Evolutionary conservation across 2,888 invertebrate genomes (phyloP).

Genomic region (Agrochola circellaris): DNA sequence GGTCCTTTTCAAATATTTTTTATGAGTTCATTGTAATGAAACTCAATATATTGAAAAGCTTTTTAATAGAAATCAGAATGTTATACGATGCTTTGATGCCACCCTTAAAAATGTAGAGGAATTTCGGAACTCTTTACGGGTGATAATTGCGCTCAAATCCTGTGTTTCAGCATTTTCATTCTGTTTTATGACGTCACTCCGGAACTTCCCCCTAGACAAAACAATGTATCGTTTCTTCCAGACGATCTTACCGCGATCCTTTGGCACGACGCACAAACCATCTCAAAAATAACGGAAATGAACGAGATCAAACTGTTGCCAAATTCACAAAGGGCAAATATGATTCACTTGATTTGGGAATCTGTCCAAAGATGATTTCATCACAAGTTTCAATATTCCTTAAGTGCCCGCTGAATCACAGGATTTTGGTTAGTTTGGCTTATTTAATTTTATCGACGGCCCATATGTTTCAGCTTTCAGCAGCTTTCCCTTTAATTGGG

Average conservation of each 20-base stretch:
- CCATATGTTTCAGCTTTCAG: too few relatives aligned
- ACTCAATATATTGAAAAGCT: slow-evolving; percentile 59
- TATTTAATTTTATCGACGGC: slow-evolving; percentile 9
- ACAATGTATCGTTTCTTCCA: slow-evolving; percentile 50
- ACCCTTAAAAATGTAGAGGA: slow-evolving; percentile 27
- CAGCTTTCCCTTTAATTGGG: neutral
- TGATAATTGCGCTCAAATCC: slow-evolving; percentile 38
- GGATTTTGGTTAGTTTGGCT: slow-evolving; percentile 18
- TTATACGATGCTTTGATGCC: slow-evolving; percentile 32
- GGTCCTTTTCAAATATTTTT: slow-evolving; percentile 66
- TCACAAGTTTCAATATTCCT: slow-evolving; percentile 51
- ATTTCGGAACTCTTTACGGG: slow-evolving; percentile 26
- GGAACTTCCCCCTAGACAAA: slow-evolving; percentile 51
- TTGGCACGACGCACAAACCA: slow-evolving; percentile 63
- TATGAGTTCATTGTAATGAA: slow-evolving; percentile 63
- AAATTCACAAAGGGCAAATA: slow-evolving; percentile 66
- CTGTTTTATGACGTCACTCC: slow-evolving; percentile 44
- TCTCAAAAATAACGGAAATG: slow-evolving; percentile 61
- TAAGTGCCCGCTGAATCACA: slow-evolving; percentile 50
- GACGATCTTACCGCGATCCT: slow-evolving; percentile 53
- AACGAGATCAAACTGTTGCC: slow-evolving; percentile 64
- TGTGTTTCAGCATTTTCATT: slow-evolving; percentile 36
- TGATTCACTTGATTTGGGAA: slow-evolving; percentile 67
- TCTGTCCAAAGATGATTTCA: slow-evolving; percentile 62
- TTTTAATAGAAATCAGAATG: slow-evolving; percentile 52